These are phyloP conservation scores for Egretta garzetta DNA, from an alignment of 2,113 vertebrate species.

Conservation along the genomic window DNA sequence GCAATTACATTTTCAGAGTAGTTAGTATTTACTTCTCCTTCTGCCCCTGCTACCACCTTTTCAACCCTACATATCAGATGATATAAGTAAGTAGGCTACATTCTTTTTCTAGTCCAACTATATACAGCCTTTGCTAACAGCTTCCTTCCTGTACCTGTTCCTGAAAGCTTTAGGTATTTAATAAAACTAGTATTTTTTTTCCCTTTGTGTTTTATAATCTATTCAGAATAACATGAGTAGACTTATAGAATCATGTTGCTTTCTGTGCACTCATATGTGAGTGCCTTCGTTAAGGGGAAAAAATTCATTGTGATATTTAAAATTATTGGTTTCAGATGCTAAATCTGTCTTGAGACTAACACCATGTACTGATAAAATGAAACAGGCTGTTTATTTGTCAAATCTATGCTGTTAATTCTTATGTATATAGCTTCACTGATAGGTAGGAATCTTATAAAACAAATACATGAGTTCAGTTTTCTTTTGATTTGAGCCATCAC, in stretches of 20 bases:
- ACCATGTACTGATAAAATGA: neutral
- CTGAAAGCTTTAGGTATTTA: neutral
- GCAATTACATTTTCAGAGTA: constrained; percentile 7
- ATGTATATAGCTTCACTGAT: neutral
- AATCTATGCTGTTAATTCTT: neutral
- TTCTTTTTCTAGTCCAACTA: neutral
- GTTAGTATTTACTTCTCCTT: neutral
- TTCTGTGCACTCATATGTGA: neutral
- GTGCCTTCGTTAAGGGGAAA: neutral
- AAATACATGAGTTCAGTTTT: neutral
- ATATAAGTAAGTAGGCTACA: neutral
- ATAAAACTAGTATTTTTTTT: neutral
- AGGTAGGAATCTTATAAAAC: neutral
- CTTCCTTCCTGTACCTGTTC: neutral
- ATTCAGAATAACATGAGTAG: neutral
- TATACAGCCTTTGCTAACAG: neutral
- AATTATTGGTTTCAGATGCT: neutral
- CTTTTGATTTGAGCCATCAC: neutral
- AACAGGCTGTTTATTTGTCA: neutral
- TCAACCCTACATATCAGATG: neutral
- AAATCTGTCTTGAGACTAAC: neutral
- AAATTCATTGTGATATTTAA: neutral
- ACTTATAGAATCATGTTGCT: neutral
- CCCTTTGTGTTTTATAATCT: neutral
- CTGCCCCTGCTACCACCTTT: neutral